phyloP scores from a whole-genome alignment of 2,797 vertebrate genomes.

The Ara ararauna region DNA sequence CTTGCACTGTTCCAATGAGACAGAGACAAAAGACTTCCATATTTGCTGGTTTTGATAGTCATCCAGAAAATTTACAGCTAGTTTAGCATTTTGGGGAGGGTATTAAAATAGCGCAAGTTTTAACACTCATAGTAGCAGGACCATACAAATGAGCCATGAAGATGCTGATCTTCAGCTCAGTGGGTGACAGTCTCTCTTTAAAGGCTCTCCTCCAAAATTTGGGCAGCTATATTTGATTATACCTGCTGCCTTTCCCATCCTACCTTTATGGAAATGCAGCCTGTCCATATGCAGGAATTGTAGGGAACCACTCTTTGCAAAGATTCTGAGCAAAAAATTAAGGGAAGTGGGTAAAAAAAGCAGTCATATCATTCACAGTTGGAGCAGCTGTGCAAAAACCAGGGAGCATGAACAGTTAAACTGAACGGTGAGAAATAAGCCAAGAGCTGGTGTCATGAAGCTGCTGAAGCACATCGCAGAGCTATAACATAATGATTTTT shows the following conservation, averaged over 20 bases:
- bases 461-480: not conserved
- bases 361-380: not conserved
- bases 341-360: not conserved
- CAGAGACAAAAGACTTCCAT: not conserved
- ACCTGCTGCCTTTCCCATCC: not conserved
- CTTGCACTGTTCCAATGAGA: not conserved
- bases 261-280: accelerated
- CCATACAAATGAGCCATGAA: not conserved
- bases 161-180: not conserved
- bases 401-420: not conserved
- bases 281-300: not conserved
- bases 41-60: not conserved
- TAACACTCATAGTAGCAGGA: accelerated
- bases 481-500: not conserved
- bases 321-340: not conserved
- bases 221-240: not conserved
- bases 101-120: not conserved
- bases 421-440: not conserved
- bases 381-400: not conserved
- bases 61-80: not conserved
- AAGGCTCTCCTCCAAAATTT: not conserved
- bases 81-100: not conserved
- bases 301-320: not conserved
- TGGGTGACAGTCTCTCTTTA: not conserved
- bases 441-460: accelerated